Conservation (phyloP, 53 echinoderm and acorn worm species). For the Echinarachnius parma region DNA sequence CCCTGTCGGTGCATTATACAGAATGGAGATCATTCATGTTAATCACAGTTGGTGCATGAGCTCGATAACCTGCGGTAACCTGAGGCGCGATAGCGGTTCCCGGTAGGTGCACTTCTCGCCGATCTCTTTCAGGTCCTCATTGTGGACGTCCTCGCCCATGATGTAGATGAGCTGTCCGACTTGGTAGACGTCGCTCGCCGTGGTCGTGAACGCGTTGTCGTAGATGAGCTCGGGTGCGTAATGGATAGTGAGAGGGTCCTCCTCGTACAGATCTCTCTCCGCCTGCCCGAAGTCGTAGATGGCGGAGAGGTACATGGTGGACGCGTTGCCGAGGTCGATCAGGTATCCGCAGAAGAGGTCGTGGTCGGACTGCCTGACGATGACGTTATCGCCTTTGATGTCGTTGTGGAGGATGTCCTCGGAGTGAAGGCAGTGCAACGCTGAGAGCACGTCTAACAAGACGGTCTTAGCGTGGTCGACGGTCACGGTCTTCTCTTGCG, state of each 20-base stretch:
- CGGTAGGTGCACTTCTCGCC: slow-evolving; percentile 8
- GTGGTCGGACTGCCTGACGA: slow-evolving; percentile 21
- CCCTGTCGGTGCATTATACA: too few species aligned
- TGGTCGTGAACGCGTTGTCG: slow-evolving; percentile 9
- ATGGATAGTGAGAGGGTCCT: slow-evolving; percentile 16
- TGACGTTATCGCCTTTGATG: slow-evolving; percentile 34
- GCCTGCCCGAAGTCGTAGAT: slow-evolving; percentile 20
- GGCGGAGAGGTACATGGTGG: slow-evolving; percentile 18
- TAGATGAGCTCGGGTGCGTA: slow-evolving; percentile 32
- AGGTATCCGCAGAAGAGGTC: slow-evolving; percentile 29
- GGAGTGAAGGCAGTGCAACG: slow-evolving; percentile 14
- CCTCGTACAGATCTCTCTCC: slow-evolving; percentile 23
- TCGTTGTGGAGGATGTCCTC: slow-evolving; percentile 26
- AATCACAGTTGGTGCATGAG: slow-evolving; percentile 15
- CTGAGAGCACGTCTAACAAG: slow-evolving; percentile 6
- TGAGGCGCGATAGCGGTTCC: slow-evolving; percentile 29
- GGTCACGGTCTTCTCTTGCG: background rate
- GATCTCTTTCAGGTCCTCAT: slow-evolving; percentile 20
- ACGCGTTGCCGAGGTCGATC: slow-evolving; percentile 32
- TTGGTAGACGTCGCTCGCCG: slow-evolving; percentile 12
- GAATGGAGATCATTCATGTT: too few species aligned
- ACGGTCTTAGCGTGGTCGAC: slow-evolving; percentile 20
- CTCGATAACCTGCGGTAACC: slow-evolving; percentile 9
- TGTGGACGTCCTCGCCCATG: slow-evolving; percentile 18
- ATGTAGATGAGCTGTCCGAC: slow-evolving; percentile 31